phyloP scores from a whole-genome alignment of 2,888 invertebrate species.

The Lepeophtheirus nordmannii region DNA sequence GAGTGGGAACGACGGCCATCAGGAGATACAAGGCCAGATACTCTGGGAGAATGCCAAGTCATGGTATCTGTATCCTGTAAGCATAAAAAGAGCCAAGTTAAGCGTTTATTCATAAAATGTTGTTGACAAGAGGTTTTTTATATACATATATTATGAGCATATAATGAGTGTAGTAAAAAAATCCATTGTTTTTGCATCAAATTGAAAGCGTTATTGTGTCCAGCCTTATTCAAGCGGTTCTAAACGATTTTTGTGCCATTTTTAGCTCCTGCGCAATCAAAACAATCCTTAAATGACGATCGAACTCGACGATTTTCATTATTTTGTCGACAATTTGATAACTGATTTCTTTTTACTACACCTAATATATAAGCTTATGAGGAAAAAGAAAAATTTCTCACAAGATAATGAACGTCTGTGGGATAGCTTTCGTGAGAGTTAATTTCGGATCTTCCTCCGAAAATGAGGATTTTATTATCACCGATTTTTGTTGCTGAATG shows the following conservation, averaged over 20 bases:
- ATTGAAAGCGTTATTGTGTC: too few species aligned
- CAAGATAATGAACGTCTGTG: constrained; percentile 5
- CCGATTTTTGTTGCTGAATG: constrained; percentile 65
- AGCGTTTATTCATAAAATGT: not conserved
- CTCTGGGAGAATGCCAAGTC: not conserved
- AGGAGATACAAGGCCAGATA: constrained; percentile 4
- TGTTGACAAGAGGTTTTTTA: not conserved
- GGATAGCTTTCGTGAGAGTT: not conserved
- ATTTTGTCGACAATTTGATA: too few species aligned
- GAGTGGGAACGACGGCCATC: constrained; percentile 24
- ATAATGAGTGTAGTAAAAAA: too few species aligned
- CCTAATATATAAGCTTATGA: too few species aligned
- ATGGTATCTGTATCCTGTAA: constrained; percentile 17
- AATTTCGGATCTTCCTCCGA: constrained; percentile 23
- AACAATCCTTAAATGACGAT: too few species aligned
- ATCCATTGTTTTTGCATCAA: too few species aligned
- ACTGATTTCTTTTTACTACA: too few species aligned
- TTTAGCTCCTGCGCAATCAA: too few species aligned
- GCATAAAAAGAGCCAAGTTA: not conserved
- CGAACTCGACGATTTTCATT: too few species aligned
- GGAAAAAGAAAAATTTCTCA: not conserved
- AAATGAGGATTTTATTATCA: constrained; percentile 40
- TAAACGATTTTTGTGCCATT: too few species aligned
- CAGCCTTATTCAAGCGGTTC: too few species aligned
- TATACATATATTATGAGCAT: too few species aligned